phyloP scores from a whole-genome alignment of 2,113 vertebrate species.

The Acinonyx jubatus region DNA sequence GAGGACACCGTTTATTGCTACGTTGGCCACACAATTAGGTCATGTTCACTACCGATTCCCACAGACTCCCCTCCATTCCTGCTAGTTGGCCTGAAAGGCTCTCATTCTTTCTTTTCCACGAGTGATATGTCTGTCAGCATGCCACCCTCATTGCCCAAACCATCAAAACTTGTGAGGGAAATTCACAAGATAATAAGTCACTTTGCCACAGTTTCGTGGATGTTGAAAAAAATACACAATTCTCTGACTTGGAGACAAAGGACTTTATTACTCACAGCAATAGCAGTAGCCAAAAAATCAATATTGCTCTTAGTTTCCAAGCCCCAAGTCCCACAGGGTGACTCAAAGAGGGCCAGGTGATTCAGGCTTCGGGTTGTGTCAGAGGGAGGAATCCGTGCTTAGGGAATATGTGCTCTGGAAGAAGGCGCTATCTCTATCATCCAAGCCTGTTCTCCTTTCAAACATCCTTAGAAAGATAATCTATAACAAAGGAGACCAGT shows the following conservation, averaged over 20 bases:
- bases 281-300: not conserved
- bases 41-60: not conserved
- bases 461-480: not conserved
- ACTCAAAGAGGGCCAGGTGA: not conserved
- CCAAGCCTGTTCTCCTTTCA: not conserved
- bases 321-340: not conserved
- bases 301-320: not conserved
- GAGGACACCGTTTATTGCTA: not conserved
- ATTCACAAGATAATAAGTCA: not conserved
- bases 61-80: not conserved
- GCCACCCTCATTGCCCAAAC: not conserved
- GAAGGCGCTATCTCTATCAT: not conserved
- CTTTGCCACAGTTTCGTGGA: not conserved
- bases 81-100: accelerated
- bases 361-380: not conserved
- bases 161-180: not conserved
- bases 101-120: not conserved
- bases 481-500: not conserved
- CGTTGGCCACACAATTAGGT: not conserved
- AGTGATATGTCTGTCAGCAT: not conserved
- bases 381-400: not conserved
- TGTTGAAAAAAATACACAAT: not conserved
- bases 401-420: not conserved
- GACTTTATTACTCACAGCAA: not conserved
- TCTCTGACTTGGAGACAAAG: not conserved